Evolutionary conservation across 2,888 invertebrate genomes (phyloP).

Genomic region (Lingula anatina): DNA sequence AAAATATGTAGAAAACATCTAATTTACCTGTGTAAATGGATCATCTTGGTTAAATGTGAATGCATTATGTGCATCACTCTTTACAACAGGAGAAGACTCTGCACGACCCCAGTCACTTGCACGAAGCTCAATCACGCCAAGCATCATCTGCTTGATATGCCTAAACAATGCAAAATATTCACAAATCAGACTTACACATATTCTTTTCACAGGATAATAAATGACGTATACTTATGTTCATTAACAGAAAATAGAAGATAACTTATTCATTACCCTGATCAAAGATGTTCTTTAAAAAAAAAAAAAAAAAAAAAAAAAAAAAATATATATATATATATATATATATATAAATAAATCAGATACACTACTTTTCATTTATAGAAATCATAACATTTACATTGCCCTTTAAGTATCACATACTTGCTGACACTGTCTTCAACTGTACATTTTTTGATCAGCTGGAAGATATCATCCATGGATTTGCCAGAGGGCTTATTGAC

Average conservation of each 20-base stretch:
- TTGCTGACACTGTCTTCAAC: slow-evolving; percentile 15
- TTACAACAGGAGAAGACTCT: slow-evolving; percentile 6
- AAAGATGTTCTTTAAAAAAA: slow-evolving; percentile 22
- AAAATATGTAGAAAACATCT: no score
- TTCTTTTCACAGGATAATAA: no score
- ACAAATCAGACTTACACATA: no score
- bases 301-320: no score
- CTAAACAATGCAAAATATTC: no score
- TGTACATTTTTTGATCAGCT: slow-evolving; percentile 13
- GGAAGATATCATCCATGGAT: slow-evolving; percentile 14
- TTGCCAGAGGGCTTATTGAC: no score
- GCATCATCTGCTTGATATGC: slow-evolving; percentile 25
- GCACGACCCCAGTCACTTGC: slow-evolving; percentile 26
- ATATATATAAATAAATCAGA: neutral
- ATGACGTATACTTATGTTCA: no score
- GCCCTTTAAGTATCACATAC: slow-evolving; percentile 10
- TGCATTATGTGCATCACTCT: neutral
- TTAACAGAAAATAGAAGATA: neutral
- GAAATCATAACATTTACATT: no score
- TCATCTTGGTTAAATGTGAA: no score
- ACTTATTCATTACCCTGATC: neutral
- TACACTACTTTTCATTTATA: no score
- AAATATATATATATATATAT: neutral
- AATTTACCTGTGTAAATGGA: no score
- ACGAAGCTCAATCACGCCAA: slow-evolving; percentile 26